Base-by-base conservation (phyloP, 2,113 vertebrate genomes). In the Artemisiospiza belli region DNA sequence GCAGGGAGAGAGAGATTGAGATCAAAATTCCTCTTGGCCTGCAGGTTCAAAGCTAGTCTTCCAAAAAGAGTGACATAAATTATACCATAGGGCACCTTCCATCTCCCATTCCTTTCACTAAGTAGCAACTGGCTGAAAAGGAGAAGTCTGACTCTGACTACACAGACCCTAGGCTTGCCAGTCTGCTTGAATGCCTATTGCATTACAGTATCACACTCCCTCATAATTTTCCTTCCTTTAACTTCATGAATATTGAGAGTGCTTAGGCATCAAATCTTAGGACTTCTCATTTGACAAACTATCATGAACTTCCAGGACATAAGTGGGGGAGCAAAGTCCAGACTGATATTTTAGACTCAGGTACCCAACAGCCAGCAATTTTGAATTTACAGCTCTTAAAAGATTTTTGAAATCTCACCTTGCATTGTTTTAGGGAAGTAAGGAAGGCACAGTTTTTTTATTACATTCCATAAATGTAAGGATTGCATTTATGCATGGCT, bases 1-100 rank as follows among this genome's bases (percentile, higher is more conserved):
- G 30, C 69, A 73, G 22, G 20, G 37, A 70, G 57, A 73, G 10
- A 61, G 46, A 89, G 58, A 75, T 3, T 52, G 58, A 76, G 13
- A 83, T 46, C 39, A 91, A 87, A 94, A 93, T 64, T 87, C 44
- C 44, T 72, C 27, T 89, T 78, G 69, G 35, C 22, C 46, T 51
- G 13, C 1, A 11, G 3, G 10, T 92, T 92, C 63, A 89, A 90
- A 94, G 62, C 31, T 27, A 44, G 44, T 37, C 25, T 85, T 93
- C 49, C 54, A 93, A 76, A 82, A 75, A 24, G 13, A 52, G 44
- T 57, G 24, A 35, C 23, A 52, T 69, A 74, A 94, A 74, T 72
- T 77, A 90, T 30, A 43, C 25, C 74, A 37, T 3, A 51, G 3
- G 11, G 31, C 82, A 55, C 30, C 33, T 70, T 90, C 24, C 43